Conservation (phyloP, 2,888 invertebrate species). For the Melanostoma mellinum region DNA sequence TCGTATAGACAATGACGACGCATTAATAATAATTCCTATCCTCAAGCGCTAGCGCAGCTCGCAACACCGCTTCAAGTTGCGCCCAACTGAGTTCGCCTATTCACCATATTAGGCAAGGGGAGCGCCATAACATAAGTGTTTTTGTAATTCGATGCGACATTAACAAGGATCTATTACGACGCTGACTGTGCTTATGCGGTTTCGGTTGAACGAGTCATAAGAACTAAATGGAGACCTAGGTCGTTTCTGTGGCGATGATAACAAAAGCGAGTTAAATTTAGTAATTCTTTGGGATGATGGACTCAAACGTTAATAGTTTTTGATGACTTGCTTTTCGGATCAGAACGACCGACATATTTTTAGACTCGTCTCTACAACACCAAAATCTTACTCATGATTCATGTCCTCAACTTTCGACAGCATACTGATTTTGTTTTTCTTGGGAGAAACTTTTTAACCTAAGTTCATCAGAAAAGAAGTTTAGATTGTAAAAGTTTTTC, state of each 20-base stretch:
- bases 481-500: constrained; percentile 62
- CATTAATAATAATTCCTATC: constrained; percentile 43
- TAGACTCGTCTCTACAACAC: no score
- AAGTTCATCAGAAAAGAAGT: constrained; percentile 12
- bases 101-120: constrained; percentile 21
- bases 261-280: no score
- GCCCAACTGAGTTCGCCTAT: constrained; percentile 48
- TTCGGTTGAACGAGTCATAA: neutral
- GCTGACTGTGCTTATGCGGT: neutral
- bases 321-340: no score
- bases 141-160: constrained; percentile 59
- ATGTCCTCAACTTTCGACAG: no score
- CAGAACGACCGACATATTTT: no score
- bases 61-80: constrained; percentile 39
- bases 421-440: no score
- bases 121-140: constrained; percentile 14
- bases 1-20: neutral
- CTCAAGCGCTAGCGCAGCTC: constrained; percentile 2
- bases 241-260: no score
- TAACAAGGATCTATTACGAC: constrained; percentile 50
- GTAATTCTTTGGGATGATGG: no score
- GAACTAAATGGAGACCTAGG: neutral
- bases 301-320: no score
- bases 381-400: no score
- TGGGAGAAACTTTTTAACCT: no score